Base-by-base conservation (phyloP, 2,113 vertebrate species). In the Poecilia latipinna region DNA sequence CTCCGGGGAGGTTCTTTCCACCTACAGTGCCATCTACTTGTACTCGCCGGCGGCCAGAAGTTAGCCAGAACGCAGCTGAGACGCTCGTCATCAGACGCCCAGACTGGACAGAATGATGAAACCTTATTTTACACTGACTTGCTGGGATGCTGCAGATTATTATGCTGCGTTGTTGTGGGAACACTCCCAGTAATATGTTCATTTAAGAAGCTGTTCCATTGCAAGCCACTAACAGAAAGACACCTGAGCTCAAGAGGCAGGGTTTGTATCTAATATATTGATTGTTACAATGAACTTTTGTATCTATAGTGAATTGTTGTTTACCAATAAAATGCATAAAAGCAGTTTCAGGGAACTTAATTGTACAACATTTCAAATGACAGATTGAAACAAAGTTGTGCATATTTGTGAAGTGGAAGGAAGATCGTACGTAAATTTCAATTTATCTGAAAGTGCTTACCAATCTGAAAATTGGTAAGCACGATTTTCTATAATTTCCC, bases 1-100 rank as follows among this genome's bases (percentile, higher is more conserved):
- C 87, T 95, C 96, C 64, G 93, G 95, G 0, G 98, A 99, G 87
- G 95, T 98, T 90, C 96, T 97, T 61, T 98, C 97, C 83, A 98
- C 97, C 0, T 99, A 95, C 83, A 98, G 97, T 37, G 96, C 95
- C 64, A 91, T 97, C 73, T 96, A 97, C 86, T 93, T 99, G 54
- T 99, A 99, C 65, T 92, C 96, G n/a, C 94, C 94, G n/a, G 89
- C 95, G 76, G 89, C 93, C 78, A 94, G 89, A 33, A 94, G 95
- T 90, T 99, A 98, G 94, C 93, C 71, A 74, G 39, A 79, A 82
- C 57, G 63, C 69, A 35, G 48, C 63, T 24, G 66, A 71, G 65
- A 31, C 4, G n/a, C 79, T 62, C 33, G 72, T 76, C 80, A 61
- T 70, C 78, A 71, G 57, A 70, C 2, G 68, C 32, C 8, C 74